Percentiles rank a stretch among this genome's conserved stretches.
phyloP scores from a whole-genome alignment of 2,113 vertebrate genomes.

The Rhea americana region DNA sequence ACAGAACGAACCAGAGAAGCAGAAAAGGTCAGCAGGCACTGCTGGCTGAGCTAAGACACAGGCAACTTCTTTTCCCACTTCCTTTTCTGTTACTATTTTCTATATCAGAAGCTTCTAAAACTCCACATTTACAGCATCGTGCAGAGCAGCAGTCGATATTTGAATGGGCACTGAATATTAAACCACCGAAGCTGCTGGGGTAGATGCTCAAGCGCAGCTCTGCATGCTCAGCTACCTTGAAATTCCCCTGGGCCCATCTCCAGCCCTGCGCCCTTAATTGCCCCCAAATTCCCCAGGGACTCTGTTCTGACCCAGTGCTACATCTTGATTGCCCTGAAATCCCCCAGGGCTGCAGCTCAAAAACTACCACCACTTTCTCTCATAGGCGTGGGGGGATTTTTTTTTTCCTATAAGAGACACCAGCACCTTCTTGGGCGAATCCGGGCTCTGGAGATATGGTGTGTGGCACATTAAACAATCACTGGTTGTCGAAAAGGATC shows the following conservation, averaged over 20 bases:
- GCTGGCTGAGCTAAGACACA: neutral
- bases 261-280: neutral
- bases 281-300: constrained; percentile 62
- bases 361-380: neutral
- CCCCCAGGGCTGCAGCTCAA: constrained; percentile 23
- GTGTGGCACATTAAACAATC: fast-evolving
- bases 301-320: neutral
- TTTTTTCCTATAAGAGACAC: neutral
- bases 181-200: fast-evolving
- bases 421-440: neutral
- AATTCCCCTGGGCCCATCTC: neutral
- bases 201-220: fast-evolving
- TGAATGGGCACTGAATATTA: neutral
- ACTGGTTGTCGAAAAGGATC: fast-evolving
- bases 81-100: constrained; percentile 12
- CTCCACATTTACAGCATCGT: neutral
- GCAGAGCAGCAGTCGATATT: neutral
- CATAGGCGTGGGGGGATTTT: neutral
- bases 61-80: neutral
- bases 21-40: neutral
- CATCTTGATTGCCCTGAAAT: constrained; percentile 46
- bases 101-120: neutral
- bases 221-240: neutral
- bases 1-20: neutral
- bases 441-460: neutral